Percentiles rank a stretch among this genome's conserved stretches.
Conservation (phyloP, 2,113 vertebrate species). For the Cryptoleucopteryx plumbea region DNA sequence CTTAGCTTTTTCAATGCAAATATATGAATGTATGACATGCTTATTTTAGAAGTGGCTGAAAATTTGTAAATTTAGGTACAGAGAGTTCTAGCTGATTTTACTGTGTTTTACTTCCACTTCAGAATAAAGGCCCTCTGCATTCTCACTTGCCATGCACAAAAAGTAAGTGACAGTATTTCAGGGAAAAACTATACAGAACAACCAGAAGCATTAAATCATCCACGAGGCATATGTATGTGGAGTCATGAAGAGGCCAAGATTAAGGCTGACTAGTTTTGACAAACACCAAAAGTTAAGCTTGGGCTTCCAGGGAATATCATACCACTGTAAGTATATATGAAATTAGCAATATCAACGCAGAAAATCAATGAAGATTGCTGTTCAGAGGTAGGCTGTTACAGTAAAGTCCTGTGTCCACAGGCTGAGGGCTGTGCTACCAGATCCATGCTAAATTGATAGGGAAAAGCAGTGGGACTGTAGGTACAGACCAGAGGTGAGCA, state of each 20-base stretch:
- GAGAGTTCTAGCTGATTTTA: not conserved
- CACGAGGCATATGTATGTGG: not conserved
- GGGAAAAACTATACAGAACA: not conserved
- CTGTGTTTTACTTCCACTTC: not conserved
- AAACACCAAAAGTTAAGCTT: not conserved
- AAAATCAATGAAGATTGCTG: not conserved
- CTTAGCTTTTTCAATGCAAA: constrained; percentile 28
- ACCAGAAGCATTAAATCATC: not conserved
- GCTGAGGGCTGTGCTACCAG: not conserved
- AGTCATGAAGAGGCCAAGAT: not conserved
- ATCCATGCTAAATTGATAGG: not conserved
- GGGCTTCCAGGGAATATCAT: not conserved
- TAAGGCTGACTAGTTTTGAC: not conserved
- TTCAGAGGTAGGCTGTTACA: not conserved
- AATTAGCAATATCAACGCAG: not conserved
- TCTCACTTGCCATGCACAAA: not conserved
- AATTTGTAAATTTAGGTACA: not conserved
- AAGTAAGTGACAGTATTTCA: not conserved
- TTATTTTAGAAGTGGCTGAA: not conserved
- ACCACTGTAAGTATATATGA: not conserved
- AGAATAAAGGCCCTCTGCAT: not conserved
- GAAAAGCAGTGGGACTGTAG: not conserved
- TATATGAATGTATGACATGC: not conserved
- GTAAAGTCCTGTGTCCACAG: not conserved
- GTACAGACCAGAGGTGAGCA: not conserved